These are phyloP conservation scores for Anisognathus igniventris DNA, from an alignment of 2,797 vertebrate species.

Conservation along the genomic window DNA sequence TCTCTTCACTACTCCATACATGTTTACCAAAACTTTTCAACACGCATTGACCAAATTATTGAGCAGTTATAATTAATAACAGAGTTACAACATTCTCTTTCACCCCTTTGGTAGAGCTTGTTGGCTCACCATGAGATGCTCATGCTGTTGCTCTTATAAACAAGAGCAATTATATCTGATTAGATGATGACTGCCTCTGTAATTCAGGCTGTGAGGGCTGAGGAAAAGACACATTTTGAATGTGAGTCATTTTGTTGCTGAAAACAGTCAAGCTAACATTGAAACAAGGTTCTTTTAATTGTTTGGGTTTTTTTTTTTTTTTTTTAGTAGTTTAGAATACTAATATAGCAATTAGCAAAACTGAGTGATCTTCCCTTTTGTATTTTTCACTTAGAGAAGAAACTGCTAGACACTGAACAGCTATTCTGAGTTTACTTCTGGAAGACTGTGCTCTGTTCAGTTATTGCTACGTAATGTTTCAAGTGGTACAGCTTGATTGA, in stretches of 20 bases:
- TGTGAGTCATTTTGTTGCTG: not conserved
- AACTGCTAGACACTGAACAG: not conserved
- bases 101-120: constrained; percentile 15
- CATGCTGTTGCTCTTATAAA: constrained; percentile 32
- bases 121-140: constrained; percentile 7
- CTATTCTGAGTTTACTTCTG: not conserved
- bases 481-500: not conserved
- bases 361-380: not conserved
- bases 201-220: not conserved
- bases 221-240: not conserved
- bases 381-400: not conserved
- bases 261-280: not conserved
- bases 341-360: not conserved
- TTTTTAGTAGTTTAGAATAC: not conserved
- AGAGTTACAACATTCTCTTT: constrained; percentile 33
- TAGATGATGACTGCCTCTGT: not conserved
- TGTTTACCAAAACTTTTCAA: constrained; percentile 75
- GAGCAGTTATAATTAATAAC: constrained; percentile 70
- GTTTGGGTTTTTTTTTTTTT: not conserved
- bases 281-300: not conserved
- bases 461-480: not conserved
- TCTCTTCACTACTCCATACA: constrained; percentile 39
- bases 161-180: constrained; percentile 4
- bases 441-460: not conserved
- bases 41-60: constrained; percentile 57